phyloP scores from a whole-genome alignment of 2,797 vertebrate species.

The Semaprochilodus insignis region DNA sequence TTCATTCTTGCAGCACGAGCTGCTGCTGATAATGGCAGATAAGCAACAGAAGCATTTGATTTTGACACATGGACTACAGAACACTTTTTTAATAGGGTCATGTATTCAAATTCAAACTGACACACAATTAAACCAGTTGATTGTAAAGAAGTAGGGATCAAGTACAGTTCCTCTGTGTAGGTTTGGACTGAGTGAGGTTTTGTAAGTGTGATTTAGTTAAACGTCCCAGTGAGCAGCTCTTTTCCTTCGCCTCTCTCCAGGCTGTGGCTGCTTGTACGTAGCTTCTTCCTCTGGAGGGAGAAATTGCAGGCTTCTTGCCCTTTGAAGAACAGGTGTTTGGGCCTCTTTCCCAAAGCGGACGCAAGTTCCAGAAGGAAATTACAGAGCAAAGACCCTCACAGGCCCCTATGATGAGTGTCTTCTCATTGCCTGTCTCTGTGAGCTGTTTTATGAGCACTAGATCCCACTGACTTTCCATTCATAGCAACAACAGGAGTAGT shows the following conservation, averaged over 20 bases:
- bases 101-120: too few species aligned
- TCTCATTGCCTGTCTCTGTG: slow-evolving; percentile 19
- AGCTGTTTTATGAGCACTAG: slow-evolving; percentile 32
- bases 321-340: slow-evolving; percentile 60
- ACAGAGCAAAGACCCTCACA: slow-evolving; percentile 53
- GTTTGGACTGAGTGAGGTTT: neutral
- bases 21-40: too few species aligned
- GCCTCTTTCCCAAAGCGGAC: slow-evolving; percentile 35
- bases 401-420: slow-evolving; percentile 30
- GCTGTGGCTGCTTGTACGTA: slow-evolving; percentile 22
- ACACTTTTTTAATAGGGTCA: too few species aligned
- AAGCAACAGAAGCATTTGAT: too few species aligned
- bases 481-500: slow-evolving; percentile 12
- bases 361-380: slow-evolving; percentile 56
- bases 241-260: neutral
- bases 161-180: too few species aligned
- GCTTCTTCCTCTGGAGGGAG: slow-evolving; percentile 21
- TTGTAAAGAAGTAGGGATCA: too few species aligned
- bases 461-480: slow-evolving; percentile 29
- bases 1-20: too few species aligned
- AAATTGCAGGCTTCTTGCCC: slow-evolving; percentile 51
- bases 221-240: neutral
- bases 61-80: too few species aligned
- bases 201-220: neutral
- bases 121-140: too few species aligned